Evolutionary conservation across 2,888 invertebrate genomes (phyloP), one percentile per base, ranked within the genome.

Genomic region (Thyatira batis): DNA sequence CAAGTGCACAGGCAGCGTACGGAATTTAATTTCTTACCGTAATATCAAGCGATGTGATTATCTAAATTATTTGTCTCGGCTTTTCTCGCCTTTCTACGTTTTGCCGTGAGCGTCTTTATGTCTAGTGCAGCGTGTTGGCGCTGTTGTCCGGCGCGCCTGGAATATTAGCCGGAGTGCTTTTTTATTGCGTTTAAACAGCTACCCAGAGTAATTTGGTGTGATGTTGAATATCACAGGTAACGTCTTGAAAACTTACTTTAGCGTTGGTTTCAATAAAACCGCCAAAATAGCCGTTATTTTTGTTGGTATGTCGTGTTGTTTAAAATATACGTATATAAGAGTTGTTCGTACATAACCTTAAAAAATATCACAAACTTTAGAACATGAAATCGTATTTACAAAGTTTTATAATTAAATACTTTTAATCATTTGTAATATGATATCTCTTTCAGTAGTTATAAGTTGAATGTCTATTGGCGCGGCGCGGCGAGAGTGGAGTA

Each of bases 141-240:
- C 65, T 58, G 61, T 61, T 61, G 70, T 69, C 67, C 69, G 65
- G 68, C 69, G 65, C 67, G 69, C 69, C 71, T 69, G 73, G 77
- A 75, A 82, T 84, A 85, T 86, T 85, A 89, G 71, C 76, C 71
- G 71, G 84, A 84, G 84, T 85, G 86, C 78, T 81, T 84, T 85
- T 82, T 86, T 85, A 87, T 86, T 86, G 80, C 79, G 74, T 83
- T 80, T 82, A 73, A 81, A 80, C 71, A 68, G 71, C 63, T 70
- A 69, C 61, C 60, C 62, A 57, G 78, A 76, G 71, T 77, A 77
- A 80, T 79, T 78, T 72, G 68, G 63, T 68, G 65, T 71, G 58
- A 67, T 68, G 61, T 65, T 65, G 63, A 61, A 51, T 55, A 51
- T 55, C 52, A 51, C 25, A 50, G 11, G 27, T 44, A 23, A n/a